Conservation (phyloP, 2,797 vertebrate species). For the Spheniscus humboldti region DNA sequence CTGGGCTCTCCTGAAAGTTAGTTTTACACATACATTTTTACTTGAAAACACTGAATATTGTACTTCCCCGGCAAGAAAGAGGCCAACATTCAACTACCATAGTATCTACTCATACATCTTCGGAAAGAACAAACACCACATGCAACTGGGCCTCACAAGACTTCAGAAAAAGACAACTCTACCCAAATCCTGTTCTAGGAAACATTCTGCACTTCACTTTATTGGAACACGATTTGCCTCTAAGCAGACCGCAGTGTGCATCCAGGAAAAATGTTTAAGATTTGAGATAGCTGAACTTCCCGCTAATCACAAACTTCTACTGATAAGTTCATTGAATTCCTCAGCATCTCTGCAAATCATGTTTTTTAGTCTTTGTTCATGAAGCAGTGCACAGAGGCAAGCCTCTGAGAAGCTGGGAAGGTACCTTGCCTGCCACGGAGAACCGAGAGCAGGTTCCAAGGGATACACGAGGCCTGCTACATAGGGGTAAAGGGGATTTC, state of each 20-base stretch:
- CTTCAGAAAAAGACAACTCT: not conserved
- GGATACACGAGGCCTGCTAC: slow-evolving; percentile 28
- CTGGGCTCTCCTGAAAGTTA: not conserved
- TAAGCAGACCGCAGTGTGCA: not conserved
- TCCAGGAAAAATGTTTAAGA: not conserved
- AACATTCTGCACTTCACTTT: not conserved
- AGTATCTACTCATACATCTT: not conserved
- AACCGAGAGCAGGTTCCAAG: not conserved
- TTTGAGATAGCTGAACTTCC: not conserved
- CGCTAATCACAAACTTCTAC: not conserved
- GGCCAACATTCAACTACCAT: not conserved
- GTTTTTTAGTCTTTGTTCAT: not conserved
- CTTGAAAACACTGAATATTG: not conserved
- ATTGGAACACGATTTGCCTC: not conserved
- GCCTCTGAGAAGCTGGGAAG: not conserved
- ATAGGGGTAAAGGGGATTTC: not conserved
- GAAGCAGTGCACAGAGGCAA: not conserved
- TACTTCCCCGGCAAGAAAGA: not conserved
- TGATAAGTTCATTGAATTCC: not conserved
- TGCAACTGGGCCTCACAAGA: not conserved
- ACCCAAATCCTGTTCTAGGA: not conserved
- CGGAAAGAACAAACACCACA: not conserved
- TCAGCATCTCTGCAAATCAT: not conserved
- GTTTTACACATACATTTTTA: not conserved
- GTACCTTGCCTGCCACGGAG: not conserved